Base-by-base conservation (phyloP, 1,140 invertebrate genomes). In the Euwallacea fornicatus region DNA sequence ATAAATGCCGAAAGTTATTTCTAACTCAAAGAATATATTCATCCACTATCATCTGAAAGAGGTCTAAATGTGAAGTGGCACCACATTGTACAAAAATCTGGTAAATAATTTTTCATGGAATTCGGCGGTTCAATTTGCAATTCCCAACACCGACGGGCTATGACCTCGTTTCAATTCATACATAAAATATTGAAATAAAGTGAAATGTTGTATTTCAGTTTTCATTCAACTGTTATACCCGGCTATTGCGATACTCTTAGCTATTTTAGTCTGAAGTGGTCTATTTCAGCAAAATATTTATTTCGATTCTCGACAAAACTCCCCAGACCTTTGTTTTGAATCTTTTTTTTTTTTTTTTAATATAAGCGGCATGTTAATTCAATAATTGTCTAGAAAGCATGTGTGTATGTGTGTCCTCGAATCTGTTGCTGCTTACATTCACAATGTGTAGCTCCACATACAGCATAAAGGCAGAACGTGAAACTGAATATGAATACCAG, bases 31-130 rank as follows among this genome's bases (percentile, higher is more conserved):
- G 21, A 33, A 33, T 33, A 33, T 33, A 33, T 33, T 33, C 21
- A 33, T 33, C 21, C 21, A 33, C 21, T 33, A 33, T 33, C 21
- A 33, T 33, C 21, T 33, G 21, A 33, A 33, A 33, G 21, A 33
- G 21, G 21, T 33, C 21, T 33, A 33, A 33, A 33, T 33, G 21
- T 33, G 21, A 33, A 33, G 21, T 13, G 46, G 46, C 46, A 50
- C 46, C 46, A 50, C 46, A 50, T 50, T 50, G 46, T 50, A 50
- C 46, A 50, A 50, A 50, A 50, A 50, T 50, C 46, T 50, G 46
- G 13, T 13, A 50, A 50, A 50, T 50, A 11, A 50, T 50, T 50
- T 50, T 50, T 50, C 46, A 50, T 50, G 46, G 46, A 50, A 50
- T 50, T 50, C 46, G 13, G 13, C 9, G 0, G 9, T 50, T 50